Evolutionary conservation across 2,888 invertebrate genomes (phyloP), one percentile per base, ranked within the genome.

Genomic region (Reticulitermes lucifugus): DNA sequence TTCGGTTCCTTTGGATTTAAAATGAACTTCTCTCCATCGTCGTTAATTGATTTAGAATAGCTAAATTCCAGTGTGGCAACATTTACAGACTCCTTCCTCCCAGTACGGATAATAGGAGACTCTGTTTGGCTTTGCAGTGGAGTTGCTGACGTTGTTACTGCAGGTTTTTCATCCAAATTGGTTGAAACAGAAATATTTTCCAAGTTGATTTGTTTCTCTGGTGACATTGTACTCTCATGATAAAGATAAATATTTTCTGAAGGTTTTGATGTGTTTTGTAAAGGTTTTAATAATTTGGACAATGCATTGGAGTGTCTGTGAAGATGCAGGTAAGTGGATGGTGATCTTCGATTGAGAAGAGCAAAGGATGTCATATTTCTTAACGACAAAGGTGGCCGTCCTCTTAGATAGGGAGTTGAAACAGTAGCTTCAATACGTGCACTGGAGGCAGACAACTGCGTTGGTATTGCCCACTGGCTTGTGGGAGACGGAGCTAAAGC

Each of bases 371-470:
- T 43, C 10, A n/a, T 29, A 22, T 70, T 81, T n/a, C 77, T 43
- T 46, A 14, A 9, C 4, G 22, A 1, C n/a, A 46, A 9, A 6
- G 4, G 22, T 22, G 35, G 21, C 70, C 65, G 59, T 43, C 18
- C 43, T 46, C 46, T 70, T 6, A 46, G 4, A 70, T 70, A 29
- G 14, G 70, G 70, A 46, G 79, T 83, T 35, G 83, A 70, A 65
- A 51, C 46, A 35, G 83, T 84, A 25, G 84, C 70, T 71, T 84
- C 84, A 14, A 84, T 22, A 22, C n/a, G 22, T 7, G 84, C 59
- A 79, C 65, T 79, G 22, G 79, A 70, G 2, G 65, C 79, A 9
- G 79, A 29, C 29, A n/a, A 22, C 41, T 75, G 60, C 46, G 79
- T 79, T 9, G 84, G n/a, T 1, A 21, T 35, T 22, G 41, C 41